Evolutionary conservation across 2,888 invertebrate species (phyloP).

Genomic region (Lasiommata megera): DNA sequence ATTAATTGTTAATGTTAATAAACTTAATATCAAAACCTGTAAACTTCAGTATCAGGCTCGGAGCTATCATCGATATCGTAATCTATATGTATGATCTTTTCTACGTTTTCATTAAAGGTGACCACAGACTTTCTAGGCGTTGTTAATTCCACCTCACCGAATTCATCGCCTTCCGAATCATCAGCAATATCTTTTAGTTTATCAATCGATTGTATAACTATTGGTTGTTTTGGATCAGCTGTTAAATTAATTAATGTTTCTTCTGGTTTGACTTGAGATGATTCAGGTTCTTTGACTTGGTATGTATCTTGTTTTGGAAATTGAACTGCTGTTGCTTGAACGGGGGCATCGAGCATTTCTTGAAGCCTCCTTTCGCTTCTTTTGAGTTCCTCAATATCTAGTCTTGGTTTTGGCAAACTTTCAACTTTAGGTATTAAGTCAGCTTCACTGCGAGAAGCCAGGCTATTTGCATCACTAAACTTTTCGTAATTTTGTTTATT

Average conservation of each 20-base stretch:
- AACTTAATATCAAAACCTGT: slow-evolving; percentile 45
- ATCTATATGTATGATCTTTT: slow-evolving; percentile 75
- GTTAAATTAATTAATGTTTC: slow-evolving; percentile 48
- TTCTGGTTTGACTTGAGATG: slow-evolving; percentile 21
- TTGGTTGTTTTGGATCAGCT: slow-evolving; percentile 46
- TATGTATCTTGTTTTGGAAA: neutral
- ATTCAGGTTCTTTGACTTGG: slow-evolving; percentile 28
- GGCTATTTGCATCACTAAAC: slow-evolving; percentile 57
- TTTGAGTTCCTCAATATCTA: slow-evolving; percentile 64
- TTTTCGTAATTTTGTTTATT: slow-evolving; percentile 51
- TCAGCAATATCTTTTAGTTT: slow-evolving; percentile 64
- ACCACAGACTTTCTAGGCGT: slow-evolving; percentile 72
- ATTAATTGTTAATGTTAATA: neutral
- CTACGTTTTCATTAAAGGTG: slow-evolving; percentile 80
- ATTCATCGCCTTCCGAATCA: slow-evolving; percentile 64
- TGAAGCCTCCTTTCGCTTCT: slow-evolving; percentile 63
- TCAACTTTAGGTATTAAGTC: slow-evolving; percentile 46
- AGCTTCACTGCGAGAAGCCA: slow-evolving; percentile 48
- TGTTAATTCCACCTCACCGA: slow-evolving; percentile 54
- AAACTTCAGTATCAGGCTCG: slow-evolving; percentile 49
- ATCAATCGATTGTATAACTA: slow-evolving; percentile 69
- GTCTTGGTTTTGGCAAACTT: slow-evolving; percentile 45
- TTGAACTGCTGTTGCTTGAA: slow-evolving; percentile 38
- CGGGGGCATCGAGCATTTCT: slow-evolving; percentile 61
- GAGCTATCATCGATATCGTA: slow-evolving; percentile 50